A percentile compares a stretch with the other conserved stretches of the same genome.
phyloP scores from a whole-genome alignment of 2,888 invertebrate species.

The Drosophila anomalata region DNA sequence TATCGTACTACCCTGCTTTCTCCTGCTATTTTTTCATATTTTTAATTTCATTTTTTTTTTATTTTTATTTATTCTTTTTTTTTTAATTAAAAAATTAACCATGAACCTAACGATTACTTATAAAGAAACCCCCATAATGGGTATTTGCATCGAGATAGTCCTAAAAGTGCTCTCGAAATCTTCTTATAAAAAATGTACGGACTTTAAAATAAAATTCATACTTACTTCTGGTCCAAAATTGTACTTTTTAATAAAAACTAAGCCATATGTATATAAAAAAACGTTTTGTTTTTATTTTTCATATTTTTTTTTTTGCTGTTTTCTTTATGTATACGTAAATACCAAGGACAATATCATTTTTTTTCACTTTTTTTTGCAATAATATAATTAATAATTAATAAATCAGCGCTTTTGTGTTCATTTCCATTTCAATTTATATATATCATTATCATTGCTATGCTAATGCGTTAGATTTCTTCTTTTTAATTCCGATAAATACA shows the following conservation, averaged over 20 bases:
- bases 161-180: too few relatives aligned
- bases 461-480: slow-evolving; percentile 73
- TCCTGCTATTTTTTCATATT: too few relatives aligned
- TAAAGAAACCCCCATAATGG: too few relatives aligned
- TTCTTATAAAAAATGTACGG: too few relatives aligned
- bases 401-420: slow-evolving; percentile 79
- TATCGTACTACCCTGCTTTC: too few relatives aligned
- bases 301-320: slow-evolving; percentile 50
- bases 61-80: too few relatives aligned
- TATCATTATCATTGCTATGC: slow-evolving; percentile 72
- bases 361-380: slow-evolving; percentile 71
- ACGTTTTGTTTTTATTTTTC: slow-evolving; percentile 67
- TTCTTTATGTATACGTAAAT: slow-evolving; percentile 81
- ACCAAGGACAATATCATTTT: slow-evolving; percentile 82
- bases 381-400: slow-evolving; percentile 82
- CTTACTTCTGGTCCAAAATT: too few relatives aligned
- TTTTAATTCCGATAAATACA: slow-evolving; percentile 80
- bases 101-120: too few relatives aligned
- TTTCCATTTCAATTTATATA: slow-evolving; percentile 58
- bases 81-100: too few relatives aligned
- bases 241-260: not conserved
- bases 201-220: too few relatives aligned
- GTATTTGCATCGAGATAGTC: too few relatives aligned
- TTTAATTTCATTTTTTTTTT: too few relatives aligned
- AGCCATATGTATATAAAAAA: slow-evolving; percentile 52